These are phyloP conservation scores for Phylloscopus whistleri DNA, from an alignment of 2,113 vertebrate species.

Conservation along the genomic window DNA sequence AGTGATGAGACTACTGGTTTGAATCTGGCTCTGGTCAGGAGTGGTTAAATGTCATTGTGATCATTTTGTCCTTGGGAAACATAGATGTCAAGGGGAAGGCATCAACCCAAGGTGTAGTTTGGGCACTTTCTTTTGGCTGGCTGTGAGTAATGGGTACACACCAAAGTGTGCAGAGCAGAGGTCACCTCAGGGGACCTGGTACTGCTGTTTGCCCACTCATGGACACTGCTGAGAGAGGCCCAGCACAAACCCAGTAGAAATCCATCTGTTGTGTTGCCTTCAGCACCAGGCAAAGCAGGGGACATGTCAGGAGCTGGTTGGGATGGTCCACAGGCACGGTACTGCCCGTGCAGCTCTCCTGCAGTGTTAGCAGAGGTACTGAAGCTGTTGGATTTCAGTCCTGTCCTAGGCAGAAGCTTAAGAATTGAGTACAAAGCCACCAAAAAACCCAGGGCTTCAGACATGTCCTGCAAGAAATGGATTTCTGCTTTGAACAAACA, in stretches of 20 bases:
- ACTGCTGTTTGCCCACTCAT: background rate
- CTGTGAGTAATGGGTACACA: background rate
- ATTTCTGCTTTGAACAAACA: background rate
- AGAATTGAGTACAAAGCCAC: background rate
- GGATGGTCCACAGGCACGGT: background rate
- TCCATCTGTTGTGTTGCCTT: background rate
- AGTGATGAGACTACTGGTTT: background rate
- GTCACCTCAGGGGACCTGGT: background rate
- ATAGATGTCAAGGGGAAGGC: background rate
- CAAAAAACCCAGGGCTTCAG: background rate
- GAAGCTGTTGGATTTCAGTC: background rate
- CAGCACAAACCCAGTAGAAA: background rate
- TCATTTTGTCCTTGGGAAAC: background rate
- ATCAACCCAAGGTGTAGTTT: background rate
- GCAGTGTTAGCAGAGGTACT: background rate
- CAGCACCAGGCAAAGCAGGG: background rate
- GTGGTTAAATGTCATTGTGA: background rate
- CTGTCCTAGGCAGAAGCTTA: background rate
- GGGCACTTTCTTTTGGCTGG: background rate
- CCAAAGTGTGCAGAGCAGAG: background rate
- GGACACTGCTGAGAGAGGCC: background rate
- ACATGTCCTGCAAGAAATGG: background rate
- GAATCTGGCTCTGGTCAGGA: background rate
- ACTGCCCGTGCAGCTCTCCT: background rate
- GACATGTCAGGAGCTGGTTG: background rate